Base-by-base conservation (phyloP, 2,797 vertebrate species). In the Paguma larvata region DNA sequence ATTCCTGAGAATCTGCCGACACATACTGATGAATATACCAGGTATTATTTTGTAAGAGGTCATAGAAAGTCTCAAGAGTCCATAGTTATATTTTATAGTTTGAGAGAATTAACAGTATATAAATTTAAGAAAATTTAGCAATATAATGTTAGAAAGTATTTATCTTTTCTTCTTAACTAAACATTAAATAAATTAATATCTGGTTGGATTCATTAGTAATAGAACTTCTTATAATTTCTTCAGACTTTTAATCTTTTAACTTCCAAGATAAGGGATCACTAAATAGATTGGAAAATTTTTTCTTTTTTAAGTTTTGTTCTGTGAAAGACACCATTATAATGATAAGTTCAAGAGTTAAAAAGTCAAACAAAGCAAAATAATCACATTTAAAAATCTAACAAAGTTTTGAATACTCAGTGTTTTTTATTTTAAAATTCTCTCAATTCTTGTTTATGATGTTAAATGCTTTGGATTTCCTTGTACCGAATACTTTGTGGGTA, bases 341-440 rank as follows among this genome's bases (percentile, higher is more conserved):
- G 51, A 82, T 51, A 88, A 85, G 3, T 48, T 27, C 21, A 62
- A 88, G 32, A 68, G 34, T 68, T 70, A 48, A 92, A 67, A 92
- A 56, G 51, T 65, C 65, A 90, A 95, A 38, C 51, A 85, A 85
- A 89, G 46, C n/a, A 89, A 92, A 78, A 89, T 12, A 51, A 53
- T 67, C 44, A 41, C 10, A 63, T 93, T 88, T 70, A 12, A 84
- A 92, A 92, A 79, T 8, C 27, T 80, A 89, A 89, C 27, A 32
- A 93, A 41, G n/a, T n/a, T 88, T 53, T 91, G 25, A 82, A 62
- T 56, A 41, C 16, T 80, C 65, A 59, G 10, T 27, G n/a, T 53
- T 65, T 72, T 73, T 79, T 19, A 48, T 84, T 85, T 67, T 38
- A 70, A 91, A 93, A 18, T 80, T 46, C 12, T 78, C 65, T 79